Evolutionary conservation across 2,888 invertebrate genomes (phyloP), one percentile per base, ranked within the genome.

Genomic region (Drosophila picticornis): DNA sequence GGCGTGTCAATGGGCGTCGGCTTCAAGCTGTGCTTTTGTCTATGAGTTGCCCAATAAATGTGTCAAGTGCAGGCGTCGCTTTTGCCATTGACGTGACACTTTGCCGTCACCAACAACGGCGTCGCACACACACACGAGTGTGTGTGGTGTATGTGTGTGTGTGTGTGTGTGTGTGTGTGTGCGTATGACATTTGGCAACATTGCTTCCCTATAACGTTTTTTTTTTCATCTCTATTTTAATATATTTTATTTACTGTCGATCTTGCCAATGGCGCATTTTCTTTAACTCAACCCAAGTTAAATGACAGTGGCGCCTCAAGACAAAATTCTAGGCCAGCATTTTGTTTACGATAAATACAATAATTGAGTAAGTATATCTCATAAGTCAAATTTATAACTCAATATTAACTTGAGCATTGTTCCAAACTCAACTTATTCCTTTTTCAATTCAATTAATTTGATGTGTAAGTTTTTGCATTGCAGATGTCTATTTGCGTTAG

Each of bases 31-130:
- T 79, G 87, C 84, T 81, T 89, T 84, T 85, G 88, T 85, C 90
- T 89, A 67, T 71, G 72, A 70, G 87, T 87, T 89, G 82, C 77
- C 90, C 90, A 85, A 85, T 85, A 85, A 89, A 85, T 85, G 90
- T 85, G 84, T 85, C 84, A 85, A 85, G 84, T 89, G 84, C 84
- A 85, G 88, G 73, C 82, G 84, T 84, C 61, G 64, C 67, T 89
- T 86, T 84, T 74, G 90, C 77, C 90, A 89, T 89, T 85, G 84
- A 89, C 84, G 82, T 87, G 84, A 80, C 84, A 83, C 78, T 73
- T 68, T 72, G 70, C 55, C 76, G 72, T 77, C 84, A 73, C 57
- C 62, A 65, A 56, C 58, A 68, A 48, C 66, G 36, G 40, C 29
- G 46, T 38, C 63, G 51, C 29, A 31, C 56, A 61, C 55, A 58